phyloP scores from a whole-genome alignment of 1,140 invertebrate genomes.

The Zaprionus tsacasi region DNA sequence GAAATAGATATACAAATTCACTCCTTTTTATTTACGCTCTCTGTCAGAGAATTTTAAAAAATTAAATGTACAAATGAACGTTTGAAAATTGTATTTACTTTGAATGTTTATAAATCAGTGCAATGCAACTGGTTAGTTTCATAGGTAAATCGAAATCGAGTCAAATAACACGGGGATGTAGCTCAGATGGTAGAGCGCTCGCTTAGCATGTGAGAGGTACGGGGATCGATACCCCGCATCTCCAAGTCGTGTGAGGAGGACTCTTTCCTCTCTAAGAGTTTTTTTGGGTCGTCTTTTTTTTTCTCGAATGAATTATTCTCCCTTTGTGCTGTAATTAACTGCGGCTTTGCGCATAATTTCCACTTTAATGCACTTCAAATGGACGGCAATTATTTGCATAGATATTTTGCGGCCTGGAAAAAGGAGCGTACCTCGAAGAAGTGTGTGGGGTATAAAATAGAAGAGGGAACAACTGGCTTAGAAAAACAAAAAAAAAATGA shows the following conservation, averaged over 20 bases:
- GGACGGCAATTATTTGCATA: conserved; percentile 51
- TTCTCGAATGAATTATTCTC: conserved; percentile 24
- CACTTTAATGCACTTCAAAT: conserved; percentile 48
- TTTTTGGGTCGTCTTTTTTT: not conserved
- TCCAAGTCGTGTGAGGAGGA: conserved; percentile 33
- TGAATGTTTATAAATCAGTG: conserved; percentile 6
- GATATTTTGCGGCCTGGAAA: conserved; percentile 20
- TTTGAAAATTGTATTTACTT: not conserved
- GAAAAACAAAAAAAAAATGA: not conserved
- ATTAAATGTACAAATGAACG: too few relatives aligned
- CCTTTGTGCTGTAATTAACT: conserved; percentile 46
- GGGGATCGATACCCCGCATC: conserved; percentile 91
- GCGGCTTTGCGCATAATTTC: conserved; percentile 41
- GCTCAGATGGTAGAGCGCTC: conserved; percentile 94
- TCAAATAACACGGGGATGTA: conserved; percentile 85
- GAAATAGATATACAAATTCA: conserved; percentile 3
- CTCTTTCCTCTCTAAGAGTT: not conserved
- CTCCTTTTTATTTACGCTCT: not conserved
- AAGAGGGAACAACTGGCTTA: not conserved
- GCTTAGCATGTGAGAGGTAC: conserved; percentile 94
- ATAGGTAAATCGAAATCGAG: conserved; percentile 8
- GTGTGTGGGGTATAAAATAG: not conserved
- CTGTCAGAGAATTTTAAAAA: too few relatives aligned
- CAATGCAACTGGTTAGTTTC: not conserved
- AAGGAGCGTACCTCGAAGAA: too few relatives aligned